phyloP scores from a whole-genome alignment of 2,797 vertebrate genomes.

The Phylloscopus collybita region DNA sequence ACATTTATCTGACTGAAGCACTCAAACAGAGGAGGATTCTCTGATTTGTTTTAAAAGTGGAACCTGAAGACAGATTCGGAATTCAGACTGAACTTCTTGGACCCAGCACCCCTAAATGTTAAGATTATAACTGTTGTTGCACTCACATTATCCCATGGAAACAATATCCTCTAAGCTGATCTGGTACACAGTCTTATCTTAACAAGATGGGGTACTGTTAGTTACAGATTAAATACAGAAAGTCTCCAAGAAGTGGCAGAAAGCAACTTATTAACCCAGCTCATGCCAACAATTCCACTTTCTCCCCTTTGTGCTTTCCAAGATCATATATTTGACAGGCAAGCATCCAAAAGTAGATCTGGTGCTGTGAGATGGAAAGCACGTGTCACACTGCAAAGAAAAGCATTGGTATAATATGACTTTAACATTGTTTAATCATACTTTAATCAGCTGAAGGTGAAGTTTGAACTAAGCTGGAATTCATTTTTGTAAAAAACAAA shows the following conservation, averaged over 20 bases:
- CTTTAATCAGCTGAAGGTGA: neutral
- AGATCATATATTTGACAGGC: neutral
- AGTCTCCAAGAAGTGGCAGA: neutral
- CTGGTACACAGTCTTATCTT: neutral
- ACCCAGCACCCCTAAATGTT: neutral
- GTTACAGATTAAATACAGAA: neutral
- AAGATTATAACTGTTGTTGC: neutral
- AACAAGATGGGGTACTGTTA: neutral
- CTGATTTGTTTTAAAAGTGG: neutral
- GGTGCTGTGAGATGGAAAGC: neutral
- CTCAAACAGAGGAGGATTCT: neutral
- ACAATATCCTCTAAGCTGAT: neutral
- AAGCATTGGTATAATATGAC: neutral
- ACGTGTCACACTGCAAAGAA: neutral
- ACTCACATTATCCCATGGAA: neutral
- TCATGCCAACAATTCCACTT: neutral
- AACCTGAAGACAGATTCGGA: neutral
- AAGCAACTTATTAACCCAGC: neutral
- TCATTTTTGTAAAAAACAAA: neutral
- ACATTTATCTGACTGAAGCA: neutral
- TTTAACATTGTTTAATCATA: neutral
- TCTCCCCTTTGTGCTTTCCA: rapidly evolving
- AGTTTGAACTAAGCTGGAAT: neutral
- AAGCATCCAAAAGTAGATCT: neutral
- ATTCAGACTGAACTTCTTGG: neutral